phyloP scores from a whole-genome alignment of 1,140 invertebrate species.

The Platyscapa corneri region DNA sequence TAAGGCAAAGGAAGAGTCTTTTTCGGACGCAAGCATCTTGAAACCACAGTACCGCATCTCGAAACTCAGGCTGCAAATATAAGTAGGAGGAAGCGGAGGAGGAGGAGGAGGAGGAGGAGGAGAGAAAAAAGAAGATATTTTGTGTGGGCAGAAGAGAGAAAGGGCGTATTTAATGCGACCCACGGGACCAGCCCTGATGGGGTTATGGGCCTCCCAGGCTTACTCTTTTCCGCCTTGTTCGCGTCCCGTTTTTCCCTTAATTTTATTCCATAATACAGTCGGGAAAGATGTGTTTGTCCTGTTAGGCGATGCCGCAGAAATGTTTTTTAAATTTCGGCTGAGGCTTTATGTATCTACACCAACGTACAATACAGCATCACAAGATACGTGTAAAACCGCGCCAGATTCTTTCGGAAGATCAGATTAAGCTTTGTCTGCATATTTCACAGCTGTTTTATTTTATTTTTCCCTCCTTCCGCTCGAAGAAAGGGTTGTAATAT shows the following conservation, averaged over 20 bases:
- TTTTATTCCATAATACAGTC: conserved; percentile 73
- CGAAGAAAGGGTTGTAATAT: neutral
- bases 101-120: neutral
- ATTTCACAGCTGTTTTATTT: conserved; percentile 49
- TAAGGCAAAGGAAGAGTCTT: conserved; percentile 35
- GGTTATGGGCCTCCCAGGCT: conserved; percentile 74
- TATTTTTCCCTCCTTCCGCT: neutral
- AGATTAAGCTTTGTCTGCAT: conserved; percentile 66
- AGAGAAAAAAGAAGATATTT: conserved; percentile 1
- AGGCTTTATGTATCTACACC: neutral
- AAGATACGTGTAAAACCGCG: conserved; percentile 5
- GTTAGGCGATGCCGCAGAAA: conserved; percentile 62
- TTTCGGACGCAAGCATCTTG: conserved; percentile 18
- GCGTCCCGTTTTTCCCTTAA: conserved; percentile 70
- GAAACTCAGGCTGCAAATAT: neutral
- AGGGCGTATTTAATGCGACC: conserved; percentile 66
- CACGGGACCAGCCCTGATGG: conserved; percentile 71
- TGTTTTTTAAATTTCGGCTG: conserved; percentile 70
- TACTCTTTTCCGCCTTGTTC: conserved; percentile 71
- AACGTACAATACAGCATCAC: conserved; percentile 9
- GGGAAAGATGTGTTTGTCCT: conserved; percentile 65
- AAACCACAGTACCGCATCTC: conserved; percentile 32
- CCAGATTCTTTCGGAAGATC: conserved; percentile 63
- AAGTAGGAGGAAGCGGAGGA: neutral
- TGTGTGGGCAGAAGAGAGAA: conserved; percentile 37